phyloP scores from a whole-genome alignment of 2,888 invertebrate genomes.

The Leistus spinibarbis region DNA sequence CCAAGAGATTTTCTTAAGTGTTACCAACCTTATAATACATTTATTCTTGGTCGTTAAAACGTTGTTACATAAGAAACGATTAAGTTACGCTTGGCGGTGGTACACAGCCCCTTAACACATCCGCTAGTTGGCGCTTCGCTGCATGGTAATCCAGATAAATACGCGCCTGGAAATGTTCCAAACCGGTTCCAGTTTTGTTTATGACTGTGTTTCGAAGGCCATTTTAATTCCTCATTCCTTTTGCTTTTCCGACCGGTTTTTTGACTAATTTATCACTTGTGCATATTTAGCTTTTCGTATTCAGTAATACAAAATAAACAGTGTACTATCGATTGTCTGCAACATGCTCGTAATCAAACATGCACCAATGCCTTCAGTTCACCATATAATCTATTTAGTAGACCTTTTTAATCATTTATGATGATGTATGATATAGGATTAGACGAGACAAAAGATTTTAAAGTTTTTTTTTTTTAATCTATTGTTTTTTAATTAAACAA shows the following conservation, averaged over 20 bases:
- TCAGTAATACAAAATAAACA: no score
- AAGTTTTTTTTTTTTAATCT: no score
- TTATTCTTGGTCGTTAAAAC: slow-evolving; percentile 20
- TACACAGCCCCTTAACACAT: slow-evolving; percentile 7
- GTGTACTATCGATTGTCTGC: no score
- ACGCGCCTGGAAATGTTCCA: slow-evolving; percentile 14
- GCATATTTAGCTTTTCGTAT: no score
- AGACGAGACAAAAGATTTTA: no score
- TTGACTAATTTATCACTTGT: slow-evolving; percentile 29
- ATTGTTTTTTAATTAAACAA: no score
- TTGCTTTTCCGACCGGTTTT: slow-evolving; percentile 16
- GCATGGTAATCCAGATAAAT: slow-evolving; percentile 30
- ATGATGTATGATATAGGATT: no score
- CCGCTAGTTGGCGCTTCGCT: not conserved
- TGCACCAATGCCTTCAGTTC: no score
- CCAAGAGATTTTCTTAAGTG: not conserved
- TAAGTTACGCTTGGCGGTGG: slow-evolving; percentile 3
- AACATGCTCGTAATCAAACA: no score
- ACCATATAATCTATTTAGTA: no score
- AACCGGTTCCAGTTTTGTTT: slow-evolving; percentile 24
- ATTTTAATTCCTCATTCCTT: slow-evolving; percentile 35
- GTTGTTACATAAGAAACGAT: slow-evolving; percentile 18
- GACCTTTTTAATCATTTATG: no score
- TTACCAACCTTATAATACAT: not conserved
- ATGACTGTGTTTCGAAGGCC: slow-evolving; percentile 31